Conservation (phyloP, 2,113 vertebrate genomes). For the Myrmophylax atrothorax region DNA sequence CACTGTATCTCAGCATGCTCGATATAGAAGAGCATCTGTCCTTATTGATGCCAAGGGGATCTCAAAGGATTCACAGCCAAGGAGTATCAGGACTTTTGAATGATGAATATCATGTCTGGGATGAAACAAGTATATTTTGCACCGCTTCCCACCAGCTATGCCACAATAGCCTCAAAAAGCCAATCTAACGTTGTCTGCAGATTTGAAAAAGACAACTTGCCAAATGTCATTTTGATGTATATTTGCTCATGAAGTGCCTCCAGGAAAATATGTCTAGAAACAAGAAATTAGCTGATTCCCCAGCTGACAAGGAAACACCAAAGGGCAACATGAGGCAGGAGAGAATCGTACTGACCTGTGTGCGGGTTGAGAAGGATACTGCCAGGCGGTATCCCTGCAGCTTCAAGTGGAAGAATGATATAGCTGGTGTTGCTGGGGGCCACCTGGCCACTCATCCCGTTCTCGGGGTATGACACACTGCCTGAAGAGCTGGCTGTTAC, state of each 20-base stretch:
- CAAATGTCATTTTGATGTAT: accelerated
- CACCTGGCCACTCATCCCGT: slow-evolving; percentile 72
- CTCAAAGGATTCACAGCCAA: neutral
- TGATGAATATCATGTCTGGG: neutral
- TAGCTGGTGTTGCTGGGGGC: slow-evolving; percentile 82
- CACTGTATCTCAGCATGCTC: accelerated
- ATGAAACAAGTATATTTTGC: accelerated
- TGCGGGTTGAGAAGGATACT: slow-evolving; percentile 94
- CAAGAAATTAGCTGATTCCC: neutral
- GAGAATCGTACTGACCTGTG: slow-evolving; percentile 80
- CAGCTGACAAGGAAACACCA: neutral
- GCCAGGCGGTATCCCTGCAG: slow-evolving; percentile 89
- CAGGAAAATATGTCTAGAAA: neutral
- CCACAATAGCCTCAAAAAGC: neutral
- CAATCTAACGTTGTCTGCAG: neutral
- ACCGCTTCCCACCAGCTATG: neutral
- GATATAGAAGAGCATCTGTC: neutral
- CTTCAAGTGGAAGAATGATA: slow-evolving; percentile 87
- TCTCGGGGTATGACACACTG: slow-evolving; percentile 75
- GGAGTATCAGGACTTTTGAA: neutral
- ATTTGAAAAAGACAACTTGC: neutral
- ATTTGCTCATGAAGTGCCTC: neutral
- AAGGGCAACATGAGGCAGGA: neutral
- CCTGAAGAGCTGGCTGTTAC: slow-evolving; percentile 67
- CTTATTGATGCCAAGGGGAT: neutral